Percentiles rank a stretch among this genome's conserved stretches.
These are phyloP conservation scores for Nymphalis urticae DNA, from an alignment of 2,888 invertebrate species.

Conservation along the genomic window DNA sequence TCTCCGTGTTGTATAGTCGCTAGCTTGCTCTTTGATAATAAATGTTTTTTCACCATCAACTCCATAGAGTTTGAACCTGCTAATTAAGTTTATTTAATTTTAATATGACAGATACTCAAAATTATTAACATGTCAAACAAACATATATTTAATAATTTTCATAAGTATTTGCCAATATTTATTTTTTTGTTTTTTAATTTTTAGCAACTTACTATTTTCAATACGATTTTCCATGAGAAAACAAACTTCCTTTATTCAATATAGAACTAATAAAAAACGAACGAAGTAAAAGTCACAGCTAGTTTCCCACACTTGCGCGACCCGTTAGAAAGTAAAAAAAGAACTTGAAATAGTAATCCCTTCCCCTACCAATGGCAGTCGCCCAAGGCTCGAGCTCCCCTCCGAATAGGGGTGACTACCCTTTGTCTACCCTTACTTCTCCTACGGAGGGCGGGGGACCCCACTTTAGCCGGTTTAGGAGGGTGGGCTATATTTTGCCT, in stretches of 20 bases:
- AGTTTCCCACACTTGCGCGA: conserved; percentile 50
- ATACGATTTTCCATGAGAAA: conserved; percentile 17
- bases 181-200: background rate
- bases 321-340: conserved; percentile 59
- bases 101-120: background rate
- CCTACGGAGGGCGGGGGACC: conserved; percentile 76
- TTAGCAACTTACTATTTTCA: conserved; percentile 15
- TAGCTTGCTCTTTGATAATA: conserved; percentile 86
- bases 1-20: conserved; percentile 83
- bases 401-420: conserved; percentile 77
- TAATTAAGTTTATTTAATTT: conserved; percentile 2
- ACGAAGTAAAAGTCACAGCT: conserved; percentile 28
- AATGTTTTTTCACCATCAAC: conserved; percentile 55
- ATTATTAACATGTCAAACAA: background rate
- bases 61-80: conserved; percentile 49
- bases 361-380: conserved; percentile 68
- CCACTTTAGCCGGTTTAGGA: conserved; percentile 68
- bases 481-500: conserved; percentile 69
- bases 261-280: conserved; percentile 18
- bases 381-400: conserved; percentile 74
- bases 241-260: conserved; percentile 10
- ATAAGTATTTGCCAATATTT: background rate
- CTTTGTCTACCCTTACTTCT: conserved; percentile 75
- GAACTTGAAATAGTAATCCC: conserved; percentile 66
- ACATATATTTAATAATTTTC: background rate